These are phyloP conservation scores for Barypeithes pellucidus DNA, from an alignment of 2,888 invertebrate species.

Conservation along the genomic window DNA sequence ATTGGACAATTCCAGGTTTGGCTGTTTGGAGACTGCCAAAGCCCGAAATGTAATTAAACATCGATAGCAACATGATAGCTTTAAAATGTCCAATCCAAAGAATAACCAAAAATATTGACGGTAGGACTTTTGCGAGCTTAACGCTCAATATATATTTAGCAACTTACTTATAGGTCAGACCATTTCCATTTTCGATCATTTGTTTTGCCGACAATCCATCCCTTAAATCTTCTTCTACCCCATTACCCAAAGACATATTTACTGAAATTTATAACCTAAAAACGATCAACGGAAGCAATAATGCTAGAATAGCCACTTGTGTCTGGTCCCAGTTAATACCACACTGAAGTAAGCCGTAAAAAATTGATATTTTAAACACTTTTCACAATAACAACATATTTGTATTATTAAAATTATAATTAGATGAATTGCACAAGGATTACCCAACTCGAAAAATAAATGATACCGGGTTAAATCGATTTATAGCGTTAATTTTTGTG, in stretches of 20 bases:
- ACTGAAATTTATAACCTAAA: background rate
- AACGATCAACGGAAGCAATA: background rate
- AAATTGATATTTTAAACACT: constrained; percentile 12
- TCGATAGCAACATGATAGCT: too few relatives aligned
- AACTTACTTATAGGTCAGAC: constrained; percentile 61
- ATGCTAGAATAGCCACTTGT: background rate
- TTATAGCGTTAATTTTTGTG: background rate
- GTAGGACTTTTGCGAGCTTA: too few relatives aligned
- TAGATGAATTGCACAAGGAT: constrained; percentile 10
- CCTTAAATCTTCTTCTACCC: constrained; percentile 53
- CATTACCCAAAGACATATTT: constrained; percentile 23
- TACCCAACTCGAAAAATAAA: constrained; percentile 1
- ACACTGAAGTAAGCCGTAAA: background rate
- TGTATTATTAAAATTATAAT: constrained; percentile 3
- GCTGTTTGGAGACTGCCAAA: too few relatives aligned
- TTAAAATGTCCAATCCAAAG: too few relatives aligned
- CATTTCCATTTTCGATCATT: constrained; percentile 60
- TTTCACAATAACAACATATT: constrained; percentile 2
- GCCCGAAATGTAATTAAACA: too few relatives aligned
- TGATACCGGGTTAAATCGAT: background rate
- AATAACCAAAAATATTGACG: too few relatives aligned
- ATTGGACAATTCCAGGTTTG: too few relatives aligned
- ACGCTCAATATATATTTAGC: background rate
- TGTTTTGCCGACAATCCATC: constrained; percentile 60
- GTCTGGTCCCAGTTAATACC: background rate